Conservation (phyloP, 2,797 vertebrate species). For the Enteromius paludinosus region DNA sequence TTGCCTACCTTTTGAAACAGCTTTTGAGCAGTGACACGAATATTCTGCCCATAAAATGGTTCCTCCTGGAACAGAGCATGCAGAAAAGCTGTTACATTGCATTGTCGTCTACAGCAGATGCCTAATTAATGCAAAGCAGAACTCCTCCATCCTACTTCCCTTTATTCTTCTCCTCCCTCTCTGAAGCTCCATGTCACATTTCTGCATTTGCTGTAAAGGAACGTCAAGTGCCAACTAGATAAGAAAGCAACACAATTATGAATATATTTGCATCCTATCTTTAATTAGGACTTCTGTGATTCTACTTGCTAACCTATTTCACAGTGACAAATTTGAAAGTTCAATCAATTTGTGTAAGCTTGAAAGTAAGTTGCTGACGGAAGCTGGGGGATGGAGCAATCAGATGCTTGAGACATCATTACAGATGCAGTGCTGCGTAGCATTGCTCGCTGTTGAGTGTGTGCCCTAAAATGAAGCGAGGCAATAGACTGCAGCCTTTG, state of each 20-base stretch:
- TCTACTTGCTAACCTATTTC: conserved; percentile 75
- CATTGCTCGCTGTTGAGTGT: conserved; percentile 65
- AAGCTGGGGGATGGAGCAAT: conserved; percentile 56
- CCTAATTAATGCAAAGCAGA: conserved; percentile 58
- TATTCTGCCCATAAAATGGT: background rate
- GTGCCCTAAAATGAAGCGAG: conserved; percentile 6
- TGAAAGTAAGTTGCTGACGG: conserved; percentile 51
- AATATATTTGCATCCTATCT: conserved; percentile 79
- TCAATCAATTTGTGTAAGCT: conserved; percentile 76
- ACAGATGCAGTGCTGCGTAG: conserved; percentile 69
- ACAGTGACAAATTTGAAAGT: conserved; percentile 76
- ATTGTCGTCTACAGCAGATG: conserved; percentile 69
- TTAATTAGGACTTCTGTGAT: conserved; percentile 81
- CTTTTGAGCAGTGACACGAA: background rate
- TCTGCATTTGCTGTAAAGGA: conserved; percentile 73
- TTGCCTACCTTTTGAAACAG: background rate
- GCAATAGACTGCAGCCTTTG: background rate
- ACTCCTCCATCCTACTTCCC: conserved; percentile 16
- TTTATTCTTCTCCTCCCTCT: conserved; percentile 36
- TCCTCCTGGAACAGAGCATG: conserved; percentile 39
- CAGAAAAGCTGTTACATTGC: conserved; percentile 69
- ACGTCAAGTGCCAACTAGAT: conserved; percentile 74
- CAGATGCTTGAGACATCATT: conserved; percentile 74
- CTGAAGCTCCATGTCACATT: conserved; percentile 68
- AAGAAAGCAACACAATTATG: conserved; percentile 79